These are phyloP conservation scores for Ichneumoninae sp. DNA, from an alignment of 2,888 invertebrate species.

Conservation along the genomic window DNA sequence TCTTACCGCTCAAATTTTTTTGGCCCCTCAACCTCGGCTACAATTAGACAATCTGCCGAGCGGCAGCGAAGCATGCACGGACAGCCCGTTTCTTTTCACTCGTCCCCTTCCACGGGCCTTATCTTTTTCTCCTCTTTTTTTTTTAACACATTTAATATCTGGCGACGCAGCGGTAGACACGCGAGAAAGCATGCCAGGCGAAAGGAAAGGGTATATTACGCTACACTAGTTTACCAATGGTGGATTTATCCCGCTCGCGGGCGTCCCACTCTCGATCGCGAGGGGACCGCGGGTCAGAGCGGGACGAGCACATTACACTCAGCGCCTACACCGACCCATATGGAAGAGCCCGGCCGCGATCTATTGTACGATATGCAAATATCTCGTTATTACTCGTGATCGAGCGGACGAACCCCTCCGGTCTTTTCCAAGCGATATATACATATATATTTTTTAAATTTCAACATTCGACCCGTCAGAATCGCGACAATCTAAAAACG, in stretches of 20 bases:
- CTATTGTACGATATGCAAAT: conserved; percentile 39
- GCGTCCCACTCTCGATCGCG: conserved; percentile 18
- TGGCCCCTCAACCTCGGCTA: neutral
- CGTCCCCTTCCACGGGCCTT: neutral
- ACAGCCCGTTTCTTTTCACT: neutral
- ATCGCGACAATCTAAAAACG: neutral
- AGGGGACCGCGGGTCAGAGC: neutral
- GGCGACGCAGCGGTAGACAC: neutral
- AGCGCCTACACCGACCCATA: conserved; percentile 39
- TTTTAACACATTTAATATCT: conserved; percentile 9
- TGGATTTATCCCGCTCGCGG: neutral
- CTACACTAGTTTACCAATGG: conserved; percentile 3
- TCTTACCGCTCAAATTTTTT: neutral
- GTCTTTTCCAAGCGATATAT: neutral
- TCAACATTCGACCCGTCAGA: neutral
- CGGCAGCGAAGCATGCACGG: conserved; percentile 15
- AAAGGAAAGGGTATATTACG: conserved; percentile 54
- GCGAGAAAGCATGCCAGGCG: conserved; percentile 61
- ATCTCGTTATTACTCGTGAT: conserved; percentile 6
- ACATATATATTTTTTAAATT: neutral
- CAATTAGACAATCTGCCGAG: conserved; percentile 20
- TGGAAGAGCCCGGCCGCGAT: conserved; percentile 34
- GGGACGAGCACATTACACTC: neutral
- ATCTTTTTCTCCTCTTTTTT: neutral
- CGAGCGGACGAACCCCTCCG: neutral